Evolutionary conservation across 2,797 vertebrate genomes (phyloP), one percentile per base, ranked within the genome.

Genomic region (Gymnoscopelus microlampas): DNA sequence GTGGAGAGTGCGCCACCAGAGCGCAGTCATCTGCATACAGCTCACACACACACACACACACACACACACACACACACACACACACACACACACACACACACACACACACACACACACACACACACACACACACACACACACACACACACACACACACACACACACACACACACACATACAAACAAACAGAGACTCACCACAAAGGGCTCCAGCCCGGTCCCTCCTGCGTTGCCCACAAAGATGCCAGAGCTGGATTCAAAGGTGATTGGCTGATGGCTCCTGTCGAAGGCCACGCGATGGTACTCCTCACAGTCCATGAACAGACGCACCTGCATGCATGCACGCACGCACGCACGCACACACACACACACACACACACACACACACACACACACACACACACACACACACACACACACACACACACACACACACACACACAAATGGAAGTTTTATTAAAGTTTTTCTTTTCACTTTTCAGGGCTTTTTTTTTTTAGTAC

Each of bases 241-340:
- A 99, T 94, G 29, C 96, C 98, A 0, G 97, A 96, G 56, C 95
- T 96, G 83, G 95, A 74, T 74, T 97, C 94, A 3, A 99, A 98
- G 3, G 85, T 89, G 71, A 99, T 88, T 15, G 94, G 79, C 68
- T 0, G 73, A 6, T 86, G n/a, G 39, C 95, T 93, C 66, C 97
- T 90, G 73, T 73, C 79, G 85, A 99, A 96, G 47, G 78, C 88
- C 3, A 95, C 80, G 0, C 88, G 92, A 75, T 96, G 92, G 65
- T 96, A 94, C 56, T 98, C 96, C 84, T 99, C 97, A 39, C 98
- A 99, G 86, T 97, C 96, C 95, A 97, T 84, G 76, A 95, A 95
- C 66, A 99, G 94, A 73, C 91, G 92, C 68, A 95, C 91, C 91
- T 92, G 73, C 47, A 60, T 0, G 3, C 26, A 53, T 15, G 8